Conservation (phyloP, 2,888 invertebrate species). For the Biston stratarius region DNA sequence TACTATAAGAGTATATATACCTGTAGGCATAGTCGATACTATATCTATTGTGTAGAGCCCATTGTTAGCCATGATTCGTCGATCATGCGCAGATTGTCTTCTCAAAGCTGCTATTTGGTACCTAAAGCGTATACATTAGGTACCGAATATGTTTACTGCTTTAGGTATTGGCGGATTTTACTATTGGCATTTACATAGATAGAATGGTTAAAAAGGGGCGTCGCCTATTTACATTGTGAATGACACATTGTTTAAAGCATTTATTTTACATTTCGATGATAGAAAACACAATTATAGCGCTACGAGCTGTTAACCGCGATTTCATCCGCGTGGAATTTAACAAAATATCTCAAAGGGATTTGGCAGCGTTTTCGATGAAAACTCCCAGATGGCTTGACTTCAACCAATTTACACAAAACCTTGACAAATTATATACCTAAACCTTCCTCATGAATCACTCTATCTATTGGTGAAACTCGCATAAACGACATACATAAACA, state of each 20-base stretch:
- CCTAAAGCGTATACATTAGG: constrained; percentile 12
- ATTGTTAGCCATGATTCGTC: constrained; percentile 36
- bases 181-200: not conserved
- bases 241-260: not conserved
- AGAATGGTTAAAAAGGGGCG: constrained; percentile 9
- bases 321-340: no score
- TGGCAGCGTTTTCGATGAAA: no score
- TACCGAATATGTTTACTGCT: constrained; percentile 6
- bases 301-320: no score
- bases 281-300: no score
- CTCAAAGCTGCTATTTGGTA: constrained; percentile 27
- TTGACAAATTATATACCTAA: no score
- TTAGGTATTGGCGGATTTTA: constrained; percentile 14
- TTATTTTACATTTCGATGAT: not conserved
- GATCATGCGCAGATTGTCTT: constrained; percentile 28
- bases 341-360: no score
- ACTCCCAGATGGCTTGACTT: no score
- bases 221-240: not conserved
- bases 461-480: no score
- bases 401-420: no score
- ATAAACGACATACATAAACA: no score
- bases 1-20: constrained; percentile 11
- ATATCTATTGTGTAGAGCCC: constrained; percentile 27
- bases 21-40: constrained; percentile 29
- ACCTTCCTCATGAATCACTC: no score